phyloP scores from a whole-genome alignment of 2,888 invertebrate species.

The Drosophila kuntzei region DNA sequence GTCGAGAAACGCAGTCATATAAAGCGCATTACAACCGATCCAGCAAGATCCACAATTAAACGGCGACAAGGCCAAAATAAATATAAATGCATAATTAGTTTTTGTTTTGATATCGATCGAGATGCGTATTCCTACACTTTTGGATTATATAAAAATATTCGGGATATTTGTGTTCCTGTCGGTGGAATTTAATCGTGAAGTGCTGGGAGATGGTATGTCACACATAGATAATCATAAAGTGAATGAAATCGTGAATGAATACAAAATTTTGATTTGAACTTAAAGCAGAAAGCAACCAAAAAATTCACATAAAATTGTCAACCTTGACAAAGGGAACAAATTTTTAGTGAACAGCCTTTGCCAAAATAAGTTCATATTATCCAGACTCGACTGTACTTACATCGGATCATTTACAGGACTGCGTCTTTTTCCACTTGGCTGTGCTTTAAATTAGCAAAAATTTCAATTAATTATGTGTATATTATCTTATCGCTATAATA shows the following conservation, averaged over 20 bases:
- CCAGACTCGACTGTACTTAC: not conserved
- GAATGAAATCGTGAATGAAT: not conserved
- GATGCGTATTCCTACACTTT: slow-evolving; percentile 6
- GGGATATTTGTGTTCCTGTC: slow-evolving; percentile 5
- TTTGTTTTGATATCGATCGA: not conserved
- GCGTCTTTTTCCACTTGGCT: not conserved
- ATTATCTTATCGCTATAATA: not conserved
- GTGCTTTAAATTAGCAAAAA: not conserved
- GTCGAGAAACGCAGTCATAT: slow-evolving; percentile 29
- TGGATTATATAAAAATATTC: slow-evolving; percentile 2
- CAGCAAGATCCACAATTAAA: slow-evolving; percentile 10
- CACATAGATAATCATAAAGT: not conserved
- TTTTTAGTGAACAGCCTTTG: not conserved
- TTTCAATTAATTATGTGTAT: not conserved
- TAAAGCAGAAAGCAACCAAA: not conserved
- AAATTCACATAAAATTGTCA: not conserved
- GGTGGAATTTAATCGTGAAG: not conserved
- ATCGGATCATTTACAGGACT: not conserved
- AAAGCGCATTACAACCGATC: slow-evolving; percentile 27
- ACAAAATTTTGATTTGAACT: not conserved
- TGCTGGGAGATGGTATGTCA: slow-evolving; percentile 15
- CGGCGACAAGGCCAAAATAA: slow-evolving; percentile 11
- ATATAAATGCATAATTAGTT: slow-evolving; percentile 4
- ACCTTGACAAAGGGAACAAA: too few relatives aligned
- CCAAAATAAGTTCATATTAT: not conserved